These are phyloP conservation scores for Poeciliopsis gracilis DNA, from an alignment of 2,797 vertebrate genomes.

Conservation along the genomic window DNA sequence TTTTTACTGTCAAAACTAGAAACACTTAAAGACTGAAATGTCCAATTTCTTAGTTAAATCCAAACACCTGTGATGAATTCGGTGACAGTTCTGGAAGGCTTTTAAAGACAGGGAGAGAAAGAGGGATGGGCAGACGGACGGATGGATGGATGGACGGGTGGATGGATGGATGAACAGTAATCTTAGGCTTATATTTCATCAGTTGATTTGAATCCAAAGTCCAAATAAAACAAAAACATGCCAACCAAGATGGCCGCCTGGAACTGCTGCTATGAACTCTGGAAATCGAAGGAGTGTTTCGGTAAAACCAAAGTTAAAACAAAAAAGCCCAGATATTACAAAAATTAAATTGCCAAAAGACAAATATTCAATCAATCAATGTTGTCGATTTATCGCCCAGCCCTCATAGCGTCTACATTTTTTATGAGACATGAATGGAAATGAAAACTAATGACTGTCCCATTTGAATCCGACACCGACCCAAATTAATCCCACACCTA, in stretches of 20 bases:
- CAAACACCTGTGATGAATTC: neutral
- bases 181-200: too few species aligned
- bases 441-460: too few species aligned
- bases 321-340: neutral
- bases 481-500: slow-evolving; percentile 14
- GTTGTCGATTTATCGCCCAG: too few species aligned
- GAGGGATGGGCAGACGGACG: neutral
- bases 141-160: neutral
- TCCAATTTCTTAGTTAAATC: neutral
- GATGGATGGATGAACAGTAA: neutral
- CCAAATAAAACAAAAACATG: too few species aligned
- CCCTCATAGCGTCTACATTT: neutral
- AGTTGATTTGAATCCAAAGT: too few species aligned
- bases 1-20: neutral
- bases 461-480: slow-evolving; percentile 20
- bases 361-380: too few species aligned
- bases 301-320: too few species aligned
- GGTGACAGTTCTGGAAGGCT: neutral
- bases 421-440: too few species aligned
- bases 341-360: neutral
- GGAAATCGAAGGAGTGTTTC: too few species aligned
- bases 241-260: too few species aligned
- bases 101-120: neutral
- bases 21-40: neutral
- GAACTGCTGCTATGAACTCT: too few species aligned